phyloP scores from a whole-genome alignment of 2,113 vertebrate species.

The Ammospiza nelsoni region DNA sequence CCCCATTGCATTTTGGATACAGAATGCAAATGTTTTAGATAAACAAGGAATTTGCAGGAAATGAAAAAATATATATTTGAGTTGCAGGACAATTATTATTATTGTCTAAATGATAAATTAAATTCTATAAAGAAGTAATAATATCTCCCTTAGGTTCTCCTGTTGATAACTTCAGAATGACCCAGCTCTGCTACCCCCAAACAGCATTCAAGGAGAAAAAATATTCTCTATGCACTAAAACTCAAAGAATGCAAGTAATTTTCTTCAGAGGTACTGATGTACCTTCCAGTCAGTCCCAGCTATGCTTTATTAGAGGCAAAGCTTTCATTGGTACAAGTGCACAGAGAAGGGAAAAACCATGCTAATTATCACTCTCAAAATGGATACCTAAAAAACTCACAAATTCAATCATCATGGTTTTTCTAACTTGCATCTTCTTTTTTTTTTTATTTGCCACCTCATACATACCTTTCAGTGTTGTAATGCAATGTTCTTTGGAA shows the following conservation, averaged over 20 bases:
- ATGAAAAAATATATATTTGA: not conserved
- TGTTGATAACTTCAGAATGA: not conserved
- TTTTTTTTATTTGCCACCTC: not conserved
- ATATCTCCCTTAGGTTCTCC: not conserved
- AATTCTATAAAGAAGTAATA: not conserved
- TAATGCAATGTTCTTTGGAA: constrained; percentile 70
- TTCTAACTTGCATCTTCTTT: not conserved
- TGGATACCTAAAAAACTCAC: not conserved
- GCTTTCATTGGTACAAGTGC: not conserved
- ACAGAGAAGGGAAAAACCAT: not conserved
- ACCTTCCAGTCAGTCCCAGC: not conserved
- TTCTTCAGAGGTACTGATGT: not conserved
- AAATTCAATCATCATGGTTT: not conserved
- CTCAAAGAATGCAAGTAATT: not conserved
- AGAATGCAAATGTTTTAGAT: not conserved
- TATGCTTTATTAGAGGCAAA: not conserved
- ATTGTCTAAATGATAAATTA: not conserved
- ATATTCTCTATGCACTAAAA: not conserved
- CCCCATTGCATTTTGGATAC: not conserved
- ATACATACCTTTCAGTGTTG: constrained; percentile 75
- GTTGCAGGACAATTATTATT: not conserved
- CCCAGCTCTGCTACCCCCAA: not conserved
- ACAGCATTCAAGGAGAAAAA: not conserved
- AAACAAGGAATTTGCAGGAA: not conserved
- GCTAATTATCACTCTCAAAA: not conserved